phyloP scores from a whole-genome alignment of 2,888 invertebrate genomes.

The Alentia gelatinosa region DNA sequence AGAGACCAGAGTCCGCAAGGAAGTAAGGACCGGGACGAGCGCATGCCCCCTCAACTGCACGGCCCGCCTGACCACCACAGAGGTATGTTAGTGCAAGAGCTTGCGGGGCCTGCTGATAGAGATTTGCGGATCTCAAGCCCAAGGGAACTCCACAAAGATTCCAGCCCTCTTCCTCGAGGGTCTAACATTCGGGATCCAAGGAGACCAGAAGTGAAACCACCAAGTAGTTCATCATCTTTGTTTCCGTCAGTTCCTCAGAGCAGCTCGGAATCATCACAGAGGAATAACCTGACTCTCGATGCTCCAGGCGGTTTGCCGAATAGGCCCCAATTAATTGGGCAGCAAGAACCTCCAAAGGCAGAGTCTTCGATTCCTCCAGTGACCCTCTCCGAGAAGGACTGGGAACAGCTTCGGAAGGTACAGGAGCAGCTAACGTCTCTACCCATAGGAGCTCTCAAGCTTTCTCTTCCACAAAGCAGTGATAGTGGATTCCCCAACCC shows the following conservation, averaged over 20 bases:
- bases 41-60: not conserved
- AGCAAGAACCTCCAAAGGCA: not conserved
- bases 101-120: not conserved
- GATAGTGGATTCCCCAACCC: not conserved
- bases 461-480: not conserved
- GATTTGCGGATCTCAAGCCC: not conserved
- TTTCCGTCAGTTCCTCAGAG: not conserved
- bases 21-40: not conserved
- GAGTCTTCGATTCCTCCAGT: not conserved
- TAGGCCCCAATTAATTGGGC: not conserved
- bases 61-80: not conserved
- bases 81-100: not conserved
- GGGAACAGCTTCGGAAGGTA: slow-evolving; percentile 34
- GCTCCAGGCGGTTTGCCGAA: not conserved
- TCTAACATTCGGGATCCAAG: not conserved
- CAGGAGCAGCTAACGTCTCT: not conserved
- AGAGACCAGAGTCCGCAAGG: not conserved
- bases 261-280: not conserved
- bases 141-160: not conserved
- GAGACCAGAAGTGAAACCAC: not conserved
- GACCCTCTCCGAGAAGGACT: slow-evolving; percentile 32
- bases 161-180: not conserved
- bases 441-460: not conserved
- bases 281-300: too few relatives aligned
- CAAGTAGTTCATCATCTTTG: too few relatives aligned